phyloP scores from a whole-genome alignment of 2,113 vertebrate species.

The Felis catus region F.catus_Fca126_mat1.0 CM031424.1:93288501-93289000 shows the following conservation, averaged over 20 bases:
- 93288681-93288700: accelerated
- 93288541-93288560: accelerated
- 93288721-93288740: accelerated
- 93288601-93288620: neutral
- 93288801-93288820: neutral
- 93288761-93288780: accelerated
- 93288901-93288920: neutral
- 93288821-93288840: accelerated
- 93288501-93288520: too few species aligned
- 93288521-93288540: accelerated
- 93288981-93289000: accelerated
- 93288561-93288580: accelerated
- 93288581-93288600: accelerated
- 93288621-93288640: neutral
- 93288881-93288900: too few species aligned
- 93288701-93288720: neutral
- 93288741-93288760: neutral
- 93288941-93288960: accelerated
- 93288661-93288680: accelerated
- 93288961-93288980: accelerated
- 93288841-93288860: neutral
- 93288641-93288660: neutral
- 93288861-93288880: constrained; percentile 18
- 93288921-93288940: accelerated
- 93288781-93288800: neutral